Percentiles rank a stretch among this genome's conserved stretches.
phyloP scores from a whole-genome alignment of 1,140 invertebrate species.

The Scaptodrosophila lebanonensis region DNA sequence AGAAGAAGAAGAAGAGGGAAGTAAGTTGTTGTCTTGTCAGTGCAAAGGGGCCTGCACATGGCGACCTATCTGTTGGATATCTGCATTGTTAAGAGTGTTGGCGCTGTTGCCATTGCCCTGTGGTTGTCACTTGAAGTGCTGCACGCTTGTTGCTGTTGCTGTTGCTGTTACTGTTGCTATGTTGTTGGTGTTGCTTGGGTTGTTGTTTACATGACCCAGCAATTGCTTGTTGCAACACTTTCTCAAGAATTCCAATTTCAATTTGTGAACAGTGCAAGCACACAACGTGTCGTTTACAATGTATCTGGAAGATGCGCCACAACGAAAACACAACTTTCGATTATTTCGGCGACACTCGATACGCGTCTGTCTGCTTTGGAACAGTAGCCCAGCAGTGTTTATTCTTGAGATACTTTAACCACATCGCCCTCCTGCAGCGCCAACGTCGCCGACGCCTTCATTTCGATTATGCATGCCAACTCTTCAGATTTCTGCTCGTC shows the following conservation, averaged over 20 bases:
- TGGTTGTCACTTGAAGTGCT: constrained; percentile 68
- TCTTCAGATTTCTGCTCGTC: too few relatives aligned
- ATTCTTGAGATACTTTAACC: constrained; percentile 5
- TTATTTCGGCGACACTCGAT: constrained; percentile 35
- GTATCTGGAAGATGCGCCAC: constrained; percentile 37
- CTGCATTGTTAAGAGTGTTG: constrained; percentile 43
- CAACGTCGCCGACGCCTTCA: background rate
- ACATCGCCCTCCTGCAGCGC: constrained; percentile 28
- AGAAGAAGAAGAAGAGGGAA: constrained; percentile 23
- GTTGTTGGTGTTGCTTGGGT: too few relatives aligned
- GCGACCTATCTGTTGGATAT: constrained; percentile 15
- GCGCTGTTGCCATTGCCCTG: too few relatives aligned
- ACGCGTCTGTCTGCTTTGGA: constrained; percentile 22
- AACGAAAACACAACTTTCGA: constrained; percentile 64
- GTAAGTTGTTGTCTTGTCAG: constrained; percentile 28
- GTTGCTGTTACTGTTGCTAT: too few relatives aligned
- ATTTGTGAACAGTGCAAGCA: too few relatives aligned
- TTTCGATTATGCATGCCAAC: constrained; percentile 48
- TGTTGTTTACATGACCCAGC: constrained; percentile 14
- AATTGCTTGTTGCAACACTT: constrained; percentile 57
- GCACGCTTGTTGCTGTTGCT: background rate
- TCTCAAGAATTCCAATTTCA: constrained; percentile 53
- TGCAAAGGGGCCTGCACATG: constrained; percentile 4
- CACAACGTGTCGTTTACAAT: constrained; percentile 27
- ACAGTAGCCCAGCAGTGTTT: constrained; percentile 63